Base-by-base conservation (phyloP, 2,797 vertebrate genomes). In the Arnoldichthys spilopterus region DNA sequence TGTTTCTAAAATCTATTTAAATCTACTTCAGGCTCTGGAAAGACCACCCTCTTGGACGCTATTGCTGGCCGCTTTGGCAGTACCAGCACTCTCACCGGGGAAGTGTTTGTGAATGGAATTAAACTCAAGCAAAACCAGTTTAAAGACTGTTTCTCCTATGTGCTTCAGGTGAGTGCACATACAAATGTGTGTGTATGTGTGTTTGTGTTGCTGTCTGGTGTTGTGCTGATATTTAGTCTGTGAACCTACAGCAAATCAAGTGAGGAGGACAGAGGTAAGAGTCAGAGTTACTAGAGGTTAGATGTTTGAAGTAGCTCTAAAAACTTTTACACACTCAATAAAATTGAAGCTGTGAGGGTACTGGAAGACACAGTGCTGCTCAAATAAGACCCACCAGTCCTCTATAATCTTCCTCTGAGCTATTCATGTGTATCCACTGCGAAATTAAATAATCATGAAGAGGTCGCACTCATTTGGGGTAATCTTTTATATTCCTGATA, bases 131-230 rank as follows among this genome's bases (percentile, higher is more conserved):
- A 88, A 82, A 93, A 95, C 0, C 92, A 97, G 87, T 97, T 96
- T 88, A 95, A 95, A 90, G 95, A 98, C 87, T 98, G 96, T 80
- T 97, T 98, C 92, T 98, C 97, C 71, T 99, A 99, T 0, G 96
- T 98, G 12, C 93, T 96, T 83, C 97, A 99, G 96, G 97, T 73
- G 11, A 8, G 51, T 72, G 18, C 67, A 18, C 71, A 64, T 4
- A 26, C 7, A 37, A 8, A 54, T 34, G 8, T 28, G 49, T n/a
- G 5, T 53, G 37, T 59, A 18, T 53, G 26, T 77, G 62, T 72
- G 47, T 64, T n/a, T 72, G 37, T 78, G 66, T 63, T 68, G 34
- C 63, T 22, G 74, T 37, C 3, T 66, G 40, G 76, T 67, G 79
- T 47, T 22, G 32, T 24, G 8, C 49, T 80, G 64, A 85, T 78